Evolutionary conservation across 2,113 vertebrate genomes (phyloP).

Genomic region (Dissostichus mawsoni): DNA sequence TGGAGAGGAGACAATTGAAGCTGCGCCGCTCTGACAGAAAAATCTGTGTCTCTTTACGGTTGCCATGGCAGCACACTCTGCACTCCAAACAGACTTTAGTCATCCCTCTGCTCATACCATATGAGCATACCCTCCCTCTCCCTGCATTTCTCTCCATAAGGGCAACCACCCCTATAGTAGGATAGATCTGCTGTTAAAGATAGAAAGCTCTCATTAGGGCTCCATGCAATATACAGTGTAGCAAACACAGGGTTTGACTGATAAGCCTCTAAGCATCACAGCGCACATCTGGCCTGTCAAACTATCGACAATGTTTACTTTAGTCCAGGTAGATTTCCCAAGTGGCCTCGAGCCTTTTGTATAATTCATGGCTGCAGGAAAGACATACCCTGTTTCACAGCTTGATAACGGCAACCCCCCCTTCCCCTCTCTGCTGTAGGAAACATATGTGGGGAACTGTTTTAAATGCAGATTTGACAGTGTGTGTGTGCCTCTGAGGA

Average conservation of each 20-base stretch:
- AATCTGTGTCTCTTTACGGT: conserved; percentile 73
- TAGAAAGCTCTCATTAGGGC: conserved; percentile 53
- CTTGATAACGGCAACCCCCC: conserved; percentile 34
- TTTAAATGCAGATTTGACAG: conserved; percentile 63
- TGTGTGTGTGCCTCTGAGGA: conserved; percentile 39
- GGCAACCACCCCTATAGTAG: conserved; percentile 47
- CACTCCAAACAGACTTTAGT: conserved; percentile 78
- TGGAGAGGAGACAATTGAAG: conserved; percentile 51
- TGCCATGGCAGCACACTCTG: conserved; percentile 81
- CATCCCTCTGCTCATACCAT: conserved; percentile 42
- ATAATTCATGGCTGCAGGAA: conserved; percentile 42
- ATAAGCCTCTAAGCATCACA: conserved; percentile 22
- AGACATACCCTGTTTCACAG: conserved; percentile 37
- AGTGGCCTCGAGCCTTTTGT: conserved; percentile 30
- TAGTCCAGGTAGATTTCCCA: conserved; percentile 61
- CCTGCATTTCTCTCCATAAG: conserved; percentile 48
- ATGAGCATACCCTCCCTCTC: conserved; percentile 25
- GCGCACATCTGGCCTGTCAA: conserved; percentile 40
- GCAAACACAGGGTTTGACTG: conserved; percentile 2
- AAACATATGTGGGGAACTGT: conserved; percentile 43
- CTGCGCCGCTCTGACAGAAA: conserved; percentile 55
- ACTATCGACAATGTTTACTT: conserved; percentile 42
- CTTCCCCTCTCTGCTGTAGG: conserved; percentile 3
- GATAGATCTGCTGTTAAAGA: conserved; percentile 22
- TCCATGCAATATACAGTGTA: conserved; percentile 10